Percentiles rank a stretch among this genome's conserved stretches.
Conservation (phyloP, 1,140 invertebrate genomes). For the Ceratina japonica region DNA sequence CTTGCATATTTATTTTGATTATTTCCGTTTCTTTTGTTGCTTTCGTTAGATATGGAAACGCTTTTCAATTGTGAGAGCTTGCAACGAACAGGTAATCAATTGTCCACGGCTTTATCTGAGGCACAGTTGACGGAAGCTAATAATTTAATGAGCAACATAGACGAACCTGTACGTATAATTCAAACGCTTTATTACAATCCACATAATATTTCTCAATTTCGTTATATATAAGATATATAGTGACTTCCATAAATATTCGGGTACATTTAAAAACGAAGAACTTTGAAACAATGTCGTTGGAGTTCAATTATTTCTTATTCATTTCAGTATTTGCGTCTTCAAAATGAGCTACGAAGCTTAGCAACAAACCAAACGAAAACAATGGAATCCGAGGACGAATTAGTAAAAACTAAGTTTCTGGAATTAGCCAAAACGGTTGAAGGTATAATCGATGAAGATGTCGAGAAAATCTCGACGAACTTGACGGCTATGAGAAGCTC, state of each 20-base stretch:
- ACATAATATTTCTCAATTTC: background rate
- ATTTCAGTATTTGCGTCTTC: constrained; percentile 66
- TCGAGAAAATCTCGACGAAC: constrained; percentile 69
- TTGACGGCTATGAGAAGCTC: constrained; percentile 61
- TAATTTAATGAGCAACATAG: constrained; percentile 60
- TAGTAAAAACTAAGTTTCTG: constrained; percentile 54
- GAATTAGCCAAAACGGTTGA: constrained; percentile 66
- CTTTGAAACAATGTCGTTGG: background rate
- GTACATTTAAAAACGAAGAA: background rate
- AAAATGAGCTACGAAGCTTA: constrained; percentile 66
- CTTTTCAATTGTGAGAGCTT: constrained; percentile 55
- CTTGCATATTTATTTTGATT: too few relatives aligned
- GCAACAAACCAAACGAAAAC: constrained; percentile 50
- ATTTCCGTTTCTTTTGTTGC: constrained; percentile 14
- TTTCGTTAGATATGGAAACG: constrained; percentile 51
- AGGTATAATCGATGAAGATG: constrained; percentile 64
- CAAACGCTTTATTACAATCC: constrained; percentile 12
- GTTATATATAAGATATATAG: background rate
- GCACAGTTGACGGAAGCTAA: constrained; percentile 50
- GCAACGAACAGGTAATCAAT: constrained; percentile 58
- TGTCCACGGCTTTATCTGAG: constrained; percentile 61
- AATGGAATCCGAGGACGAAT: constrained; percentile 60
- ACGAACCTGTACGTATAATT: constrained; percentile 62
- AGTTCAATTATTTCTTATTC: background rate
- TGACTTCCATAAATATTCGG: background rate